Base-by-base conservation (phyloP, 2,888 invertebrate genomes). In the Stenotaenia linearis region DNA sequence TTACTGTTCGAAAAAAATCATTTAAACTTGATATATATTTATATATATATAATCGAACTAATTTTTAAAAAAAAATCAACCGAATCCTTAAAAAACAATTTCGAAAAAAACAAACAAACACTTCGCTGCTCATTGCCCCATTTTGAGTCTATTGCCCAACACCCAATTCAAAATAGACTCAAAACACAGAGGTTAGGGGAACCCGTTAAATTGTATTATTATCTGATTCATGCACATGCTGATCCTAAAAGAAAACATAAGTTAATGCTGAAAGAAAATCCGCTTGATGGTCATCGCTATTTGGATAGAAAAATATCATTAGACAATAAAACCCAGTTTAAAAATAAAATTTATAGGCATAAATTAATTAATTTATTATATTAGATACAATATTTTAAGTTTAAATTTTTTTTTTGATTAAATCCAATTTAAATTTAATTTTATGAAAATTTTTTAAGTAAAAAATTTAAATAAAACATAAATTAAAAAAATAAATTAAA, bases 221-320 rank as follows among this genome's bases (percentile, higher is more conserved):
- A 69, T 50, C 18, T 40, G 40, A 40, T 28, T 69, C 69, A 69
- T 69, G 69, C 69, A 69, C 69, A 50, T 50, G 28, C 15, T 28
- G 28, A 69, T 12, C n/a, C 28, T 69, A 69, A 69, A 69, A 56
- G 18, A 69, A 69, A 69, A 25, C 10, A 6, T 28, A 4, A 25
- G 69, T 69, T 69, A 69, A 69, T 69, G 69, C 69, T 69, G 69
- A 69, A 69, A 69, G 28, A 69, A 69, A 69, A 69, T 69, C 25
- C 25, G 28, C 69, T 28, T 18, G 28, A 28, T 28, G 25, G 25
- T 69, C 28, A 69, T 1, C 12, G 12, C 23, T 25, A 28, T 10
- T 25, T 23, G 23, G 69, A 15, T 12, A 69, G 28, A 69, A 69
- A 69, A 25, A 28, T 10, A 12, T 25, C 3, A 69, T 69, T 69